These are phyloP conservation scores for Chaetophractus vellerosus DNA, from an alignment of 2,797 vertebrate genomes.

Conservation along the genomic window DNA sequence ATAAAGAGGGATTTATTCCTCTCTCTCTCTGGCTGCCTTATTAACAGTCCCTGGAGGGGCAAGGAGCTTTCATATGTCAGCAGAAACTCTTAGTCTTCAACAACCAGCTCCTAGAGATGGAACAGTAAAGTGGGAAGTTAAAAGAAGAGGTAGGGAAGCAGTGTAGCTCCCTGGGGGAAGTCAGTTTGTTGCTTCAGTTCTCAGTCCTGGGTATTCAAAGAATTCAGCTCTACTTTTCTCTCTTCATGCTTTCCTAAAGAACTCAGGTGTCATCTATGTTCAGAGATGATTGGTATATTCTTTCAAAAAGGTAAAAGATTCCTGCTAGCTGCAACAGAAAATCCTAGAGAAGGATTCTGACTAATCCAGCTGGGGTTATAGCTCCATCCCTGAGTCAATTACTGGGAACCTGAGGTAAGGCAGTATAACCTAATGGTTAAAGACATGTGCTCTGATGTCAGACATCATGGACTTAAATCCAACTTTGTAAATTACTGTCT, in stretches of 20 bases:
- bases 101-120: neutral
- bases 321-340: neutral
- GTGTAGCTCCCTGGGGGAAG: neutral
- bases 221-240: neutral
- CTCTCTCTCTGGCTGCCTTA: neutral
- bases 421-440: neutral
- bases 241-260: neutral
- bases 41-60: neutral
- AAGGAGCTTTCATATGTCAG: neutral
- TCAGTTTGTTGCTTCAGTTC: neutral
- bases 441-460: neutral
- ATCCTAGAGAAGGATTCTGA: constrained; percentile 14
- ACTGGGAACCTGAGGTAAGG: neutral
- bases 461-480: neutral
- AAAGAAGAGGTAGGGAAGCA: neutral
- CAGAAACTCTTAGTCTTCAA: constrained; percentile 21
- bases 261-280: neutral
- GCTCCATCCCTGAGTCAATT: neutral
- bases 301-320: neutral
- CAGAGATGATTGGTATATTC: neutral
- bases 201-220: neutral
- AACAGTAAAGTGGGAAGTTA: neutral
- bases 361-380: neutral
- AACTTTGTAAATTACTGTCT: neutral
- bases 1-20: neutral